Percentiles rank a stretch among this genome's conserved stretches.
Conservation (phyloP, 2,113 vertebrate genomes). For the Siniperca chuatsi region DNA sequence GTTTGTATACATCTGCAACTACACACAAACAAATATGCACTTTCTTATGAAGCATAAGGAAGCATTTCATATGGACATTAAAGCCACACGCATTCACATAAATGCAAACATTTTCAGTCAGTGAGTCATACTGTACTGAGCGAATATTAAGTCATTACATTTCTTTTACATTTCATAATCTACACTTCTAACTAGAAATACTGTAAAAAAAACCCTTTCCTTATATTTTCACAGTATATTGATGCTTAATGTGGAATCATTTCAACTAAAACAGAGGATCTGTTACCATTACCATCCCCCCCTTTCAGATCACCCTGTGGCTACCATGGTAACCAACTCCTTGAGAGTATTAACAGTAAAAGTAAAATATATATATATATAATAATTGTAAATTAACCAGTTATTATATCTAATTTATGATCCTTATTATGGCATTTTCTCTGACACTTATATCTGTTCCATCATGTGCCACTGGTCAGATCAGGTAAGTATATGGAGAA, state of each 20-base stretch:
- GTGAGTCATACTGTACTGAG: neutral
- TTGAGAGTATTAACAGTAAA: slow-evolving; percentile 44
- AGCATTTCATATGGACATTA: neutral
- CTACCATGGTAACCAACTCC: slow-evolving; percentile 67
- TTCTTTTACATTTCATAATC: neutral
- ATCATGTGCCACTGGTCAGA: neutral
- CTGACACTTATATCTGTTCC: slow-evolving; percentile 24
- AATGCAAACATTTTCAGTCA: neutral
- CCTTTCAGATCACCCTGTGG: slow-evolving; percentile 36
- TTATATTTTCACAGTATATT: neutral
- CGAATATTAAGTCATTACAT: neutral
- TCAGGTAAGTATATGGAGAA: slow-evolving; percentile 7
- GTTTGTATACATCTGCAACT: slow-evolving; percentile 48
- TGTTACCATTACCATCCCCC: slow-evolving; percentile 7
- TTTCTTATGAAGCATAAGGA: neutral
- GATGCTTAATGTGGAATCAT: slow-evolving; percentile 24
- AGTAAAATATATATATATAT: neutral
- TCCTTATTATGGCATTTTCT: slow-evolving; percentile 18
- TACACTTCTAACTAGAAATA: neutral
- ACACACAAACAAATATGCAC: slow-evolving; percentile 15
- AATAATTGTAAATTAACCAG: slow-evolving; percentile 21
- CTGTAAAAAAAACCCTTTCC: neutral
- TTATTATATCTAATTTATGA: slow-evolving; percentile 26
- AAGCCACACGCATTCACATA: neutral
- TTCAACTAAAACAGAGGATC: slow-evolving; percentile 5